Evolutionary conservation across 2,113 vertebrate genomes (phyloP).

Genomic region (Antigone vipio): DNA sequence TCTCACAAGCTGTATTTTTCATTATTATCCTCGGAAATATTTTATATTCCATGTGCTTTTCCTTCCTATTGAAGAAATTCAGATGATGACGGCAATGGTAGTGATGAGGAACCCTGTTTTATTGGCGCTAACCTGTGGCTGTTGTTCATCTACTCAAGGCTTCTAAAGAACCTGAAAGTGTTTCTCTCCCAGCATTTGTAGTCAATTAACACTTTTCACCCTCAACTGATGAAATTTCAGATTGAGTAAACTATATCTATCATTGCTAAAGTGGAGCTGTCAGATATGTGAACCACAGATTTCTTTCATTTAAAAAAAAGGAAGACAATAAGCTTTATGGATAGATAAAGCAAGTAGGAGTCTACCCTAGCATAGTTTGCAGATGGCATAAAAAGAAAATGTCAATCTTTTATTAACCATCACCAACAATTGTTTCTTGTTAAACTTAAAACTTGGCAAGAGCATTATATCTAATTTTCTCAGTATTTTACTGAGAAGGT

Average conservation of each 20-base stretch:
- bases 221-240: not conserved
- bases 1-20: conserved; percentile 23
- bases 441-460: not conserved
- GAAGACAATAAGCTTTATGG: not conserved
- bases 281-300: not conserved
- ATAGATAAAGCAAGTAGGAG: not conserved
- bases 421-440: not conserved
- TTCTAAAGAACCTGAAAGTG: not conserved
- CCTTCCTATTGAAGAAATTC: conserved; percentile 17
- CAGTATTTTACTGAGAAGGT: not conserved
- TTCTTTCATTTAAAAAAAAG: not conserved
- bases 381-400: not conserved
- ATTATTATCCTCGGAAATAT: conserved; percentile 28
- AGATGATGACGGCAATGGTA: not conserved
- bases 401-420: not conserved
- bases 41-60: conserved; percentile 9
- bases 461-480: not conserved
- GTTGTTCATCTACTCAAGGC: not conserved
- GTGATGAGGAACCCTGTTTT: not conserved
- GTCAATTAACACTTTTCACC: conserved; percentile 22
- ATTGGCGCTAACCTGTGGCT: not conserved
- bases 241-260: not conserved
- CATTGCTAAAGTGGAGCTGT: not conserved
- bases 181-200: not conserved
- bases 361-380: not conserved